phyloP scores from a whole-genome alignment of 2,888 invertebrate genomes.

The Phyllotreta cruciferae region DNA sequence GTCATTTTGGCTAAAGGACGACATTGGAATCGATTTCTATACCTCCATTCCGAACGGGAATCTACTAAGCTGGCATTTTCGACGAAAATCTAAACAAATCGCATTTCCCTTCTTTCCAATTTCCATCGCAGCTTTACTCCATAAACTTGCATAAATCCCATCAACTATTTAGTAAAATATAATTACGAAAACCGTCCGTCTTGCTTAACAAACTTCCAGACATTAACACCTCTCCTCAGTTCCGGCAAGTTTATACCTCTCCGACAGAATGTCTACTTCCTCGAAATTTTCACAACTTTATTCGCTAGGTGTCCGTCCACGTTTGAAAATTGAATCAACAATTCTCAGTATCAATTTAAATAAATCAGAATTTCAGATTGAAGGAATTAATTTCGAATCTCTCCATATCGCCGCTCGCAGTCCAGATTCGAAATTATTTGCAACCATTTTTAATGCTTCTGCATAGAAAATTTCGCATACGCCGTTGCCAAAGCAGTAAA shows the following conservation, averaged over 20 bases:
- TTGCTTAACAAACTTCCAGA: slow-evolving; percentile 14
- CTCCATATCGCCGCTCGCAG: slow-evolving; percentile 20
- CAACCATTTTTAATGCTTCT: background rate
- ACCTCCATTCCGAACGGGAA: background rate
- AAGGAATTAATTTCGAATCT: slow-evolving; percentile 21
- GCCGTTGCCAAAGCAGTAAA: too few species aligned
- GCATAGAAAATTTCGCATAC: too few species aligned
- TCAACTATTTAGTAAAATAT: slow-evolving; percentile 8
- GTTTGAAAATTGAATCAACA: slow-evolving; percentile 27
- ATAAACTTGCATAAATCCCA: too few species aligned
- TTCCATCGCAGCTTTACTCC: too few species aligned
- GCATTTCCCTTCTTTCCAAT: too few species aligned
- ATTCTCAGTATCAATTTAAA: slow-evolving; percentile 31
- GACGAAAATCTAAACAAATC: too few species aligned
- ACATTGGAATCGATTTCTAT: slow-evolving; percentile 11
- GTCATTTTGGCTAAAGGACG: slow-evolving; percentile 2
- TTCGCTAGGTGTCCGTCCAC: slow-evolving; percentile 17
- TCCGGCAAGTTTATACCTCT: slow-evolving; percentile 9
- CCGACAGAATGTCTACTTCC: slow-evolving; percentile 9
- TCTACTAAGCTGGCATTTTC: slow-evolving; percentile 5
- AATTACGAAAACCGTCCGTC: slow-evolving; percentile 11
- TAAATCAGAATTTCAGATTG: slow-evolving; percentile 30
- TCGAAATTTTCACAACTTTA: slow-evolving; percentile 5
- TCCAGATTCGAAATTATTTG: slow-evolving; percentile 29
- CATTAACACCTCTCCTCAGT: slow-evolving; percentile 25